Base-by-base conservation (phyloP, 2,113 vertebrate species). In the Periophthalmus modestus region DNA sequence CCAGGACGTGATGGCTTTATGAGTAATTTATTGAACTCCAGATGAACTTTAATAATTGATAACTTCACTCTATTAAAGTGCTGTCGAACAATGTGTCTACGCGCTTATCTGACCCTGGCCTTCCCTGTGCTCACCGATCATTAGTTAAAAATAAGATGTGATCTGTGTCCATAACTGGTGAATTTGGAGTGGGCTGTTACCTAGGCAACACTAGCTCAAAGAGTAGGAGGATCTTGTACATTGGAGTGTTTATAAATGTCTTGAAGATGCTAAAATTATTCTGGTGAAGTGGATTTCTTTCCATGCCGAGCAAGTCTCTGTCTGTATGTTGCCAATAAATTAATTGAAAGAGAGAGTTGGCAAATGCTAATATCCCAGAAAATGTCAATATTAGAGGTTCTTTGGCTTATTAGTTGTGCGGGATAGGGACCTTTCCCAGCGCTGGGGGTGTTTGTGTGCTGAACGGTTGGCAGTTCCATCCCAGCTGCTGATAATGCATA, bases 181-280 rank as follows among this genome's bases (percentile, higher is more conserved):
- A 74, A 63, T 63, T 50, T 47, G 34, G 55, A 47, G 76, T 54
- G 59, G 62, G 61, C 39, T 34, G 69, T 78, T 71, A 67, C 69
- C 5, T 2, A 36, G 34, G 70, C 62, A 74, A 66, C 73, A 36
- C 23, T 14, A 21, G 47, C 52, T 19, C 7, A 4, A 9, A 24
- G 11, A 15, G 9, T 23, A 46, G 14, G 5, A 67, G 59, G 36
- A 48, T 48, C 39, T n/a, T 33, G 33, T 16, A 39, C 50, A 62
- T n/a, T 46, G 39, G 65, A 13, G n/a, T 23, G 61, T 39, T 13
- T 73, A 66, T 47, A 14, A 57, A 55, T 69, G 14, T 34, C 34
- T 46, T 24, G 15, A 52, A 46, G 43, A 67, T 43, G 66, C 18
- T 58, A 72, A 12, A 39, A 61, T 66, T 68, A 21, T 65, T 76